Evolutionary conservation across 2,888 invertebrate species (phyloP), one percentile per base, ranked within the genome.

Genomic region (Orchesellides sinensis): DNA sequence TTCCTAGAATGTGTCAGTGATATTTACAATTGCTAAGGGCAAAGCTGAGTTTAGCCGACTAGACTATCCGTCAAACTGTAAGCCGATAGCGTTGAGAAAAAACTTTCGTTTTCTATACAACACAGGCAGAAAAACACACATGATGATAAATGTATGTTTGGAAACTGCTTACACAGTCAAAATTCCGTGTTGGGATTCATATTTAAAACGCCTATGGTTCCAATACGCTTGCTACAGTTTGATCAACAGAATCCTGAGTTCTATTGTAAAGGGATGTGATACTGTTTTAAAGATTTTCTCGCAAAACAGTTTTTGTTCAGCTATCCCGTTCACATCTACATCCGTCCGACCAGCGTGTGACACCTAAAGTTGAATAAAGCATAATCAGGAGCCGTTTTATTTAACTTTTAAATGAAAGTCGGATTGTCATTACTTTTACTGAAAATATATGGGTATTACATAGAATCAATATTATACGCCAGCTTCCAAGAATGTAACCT

Each of bases 31-130:
- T 25, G 74, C 74, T 74, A 5, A 65, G 40, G 74, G 74, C 74
- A 65, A 29, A 52, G 54, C 19, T 21, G 29, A 65, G 65, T 74
- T 61, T 47, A n/a, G 56, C 17, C 23, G 21, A 63, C 52, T 10
- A 61, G 35, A 56, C 69, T 69, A 69, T 69, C 61, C 68, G 78
- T 78, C 69, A 78, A 78, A 78, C n/a, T 61, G 78, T 78, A 78
- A 78, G 68, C 69, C 52, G 78, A 69, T 69, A 69, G 56, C 8
- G 1, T 10, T 29, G 47, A 23, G 1, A 54, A 23, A n/a, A 19
- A 19, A 49, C 17, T 4, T 23, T 25, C 2, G 25, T 23, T 25
- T 25, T n/a, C n/a, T 40, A n/a, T 40, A 14, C n/a, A 23, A 54
- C 25, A 17, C 19, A 5, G 8, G n/a, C 49, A 49, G 2, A 8